phyloP scores from a whole-genome alignment of 2,888 invertebrate genomes.

The Drosophila demipolita region DNA sequence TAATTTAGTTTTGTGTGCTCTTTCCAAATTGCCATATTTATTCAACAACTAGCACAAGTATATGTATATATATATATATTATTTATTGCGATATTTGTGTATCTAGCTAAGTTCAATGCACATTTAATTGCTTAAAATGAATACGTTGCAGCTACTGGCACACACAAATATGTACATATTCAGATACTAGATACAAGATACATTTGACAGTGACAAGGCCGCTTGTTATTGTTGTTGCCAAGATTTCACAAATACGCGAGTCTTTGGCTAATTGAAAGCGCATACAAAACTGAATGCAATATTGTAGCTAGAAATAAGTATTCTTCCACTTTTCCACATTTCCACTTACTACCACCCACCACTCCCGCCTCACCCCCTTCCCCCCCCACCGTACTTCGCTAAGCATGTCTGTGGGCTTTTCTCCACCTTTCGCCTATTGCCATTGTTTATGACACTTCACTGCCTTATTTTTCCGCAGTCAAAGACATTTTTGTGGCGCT shows the following conservation, averaged over 20 bases:
- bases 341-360: background rate
- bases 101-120: conserved; percentile 48
- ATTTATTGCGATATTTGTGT: background rate
- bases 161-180: conserved; percentile 6
- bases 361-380: background rate
- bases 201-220: conserved; percentile 36
- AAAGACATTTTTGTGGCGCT: conserved; percentile 75
- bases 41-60: background rate
- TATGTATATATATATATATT: background rate
- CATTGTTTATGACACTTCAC: conserved; percentile 79
- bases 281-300: conserved; percentile 45
- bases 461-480: conserved; percentile 76
- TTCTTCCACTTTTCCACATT: conserved; percentile 2
- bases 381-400: no score
- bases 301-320: conserved; percentile 39
- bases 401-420: conserved; percentile 52
- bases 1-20: background rate
- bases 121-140: conserved; percentile 51
- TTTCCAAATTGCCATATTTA: background rate
- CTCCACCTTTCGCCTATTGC: conserved; percentile 75
- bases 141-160: background rate
- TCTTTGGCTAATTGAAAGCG: conserved; percentile 25
- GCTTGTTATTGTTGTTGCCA: conserved; percentile 17
- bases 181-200: conserved; percentile 31
- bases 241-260: conserved; percentile 50